These are phyloP conservation scores for Holacanthus passer DNA, from an alignment of 2,113 vertebrate genomes.

Conservation along the genomic window DNA sequence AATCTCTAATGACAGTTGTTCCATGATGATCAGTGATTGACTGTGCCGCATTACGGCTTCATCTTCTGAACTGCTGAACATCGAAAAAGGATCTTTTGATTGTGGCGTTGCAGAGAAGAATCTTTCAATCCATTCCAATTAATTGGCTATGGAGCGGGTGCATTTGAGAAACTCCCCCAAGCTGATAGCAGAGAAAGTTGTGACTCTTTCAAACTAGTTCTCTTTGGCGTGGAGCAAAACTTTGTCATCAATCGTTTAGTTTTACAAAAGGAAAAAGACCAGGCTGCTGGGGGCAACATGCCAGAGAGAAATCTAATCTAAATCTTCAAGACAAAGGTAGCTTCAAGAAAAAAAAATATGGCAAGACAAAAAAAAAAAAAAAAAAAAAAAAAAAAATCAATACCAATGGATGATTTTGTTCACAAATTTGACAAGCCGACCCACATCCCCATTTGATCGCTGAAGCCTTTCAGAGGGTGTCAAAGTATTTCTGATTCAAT, in stretches of 20 bases:
- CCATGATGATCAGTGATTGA: conserved; percentile 42
- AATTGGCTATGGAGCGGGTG: conserved; percentile 32
- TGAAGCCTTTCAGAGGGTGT: conserved; percentile 21
- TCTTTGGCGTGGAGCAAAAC: conserved; percentile 8
- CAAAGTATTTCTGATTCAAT: conserved; percentile 47
- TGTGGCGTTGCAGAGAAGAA: conserved; percentile 22
- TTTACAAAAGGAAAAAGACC: background rate
- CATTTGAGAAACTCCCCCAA: conserved; percentile 30
- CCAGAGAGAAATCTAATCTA: background rate
- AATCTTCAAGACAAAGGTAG: conserved; percentile 17
- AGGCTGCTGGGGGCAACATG: background rate
- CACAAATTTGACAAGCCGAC: conserved; percentile 19
- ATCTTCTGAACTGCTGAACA: conserved; percentile 42
- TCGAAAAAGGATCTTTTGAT: conserved; percentile 59
- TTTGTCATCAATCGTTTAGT: conserved; percentile 1
- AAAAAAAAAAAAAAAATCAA: background rate
- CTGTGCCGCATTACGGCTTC: conserved; percentile 21
- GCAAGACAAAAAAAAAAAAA: background rate
- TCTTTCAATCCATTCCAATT: conserved; percentile 41
- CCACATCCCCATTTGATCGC: conserved; percentile 2
- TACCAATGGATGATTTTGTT: conserved; percentile 30
- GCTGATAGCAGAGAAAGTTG: conserved; percentile 9
- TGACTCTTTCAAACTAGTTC: conserved; percentile 35
- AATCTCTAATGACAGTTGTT: conserved; percentile 42
- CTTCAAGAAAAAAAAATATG: background rate